Base-by-base conservation (phyloP, 2,797 vertebrate species). In the Sebastiscus albofasciatus region DNA sequence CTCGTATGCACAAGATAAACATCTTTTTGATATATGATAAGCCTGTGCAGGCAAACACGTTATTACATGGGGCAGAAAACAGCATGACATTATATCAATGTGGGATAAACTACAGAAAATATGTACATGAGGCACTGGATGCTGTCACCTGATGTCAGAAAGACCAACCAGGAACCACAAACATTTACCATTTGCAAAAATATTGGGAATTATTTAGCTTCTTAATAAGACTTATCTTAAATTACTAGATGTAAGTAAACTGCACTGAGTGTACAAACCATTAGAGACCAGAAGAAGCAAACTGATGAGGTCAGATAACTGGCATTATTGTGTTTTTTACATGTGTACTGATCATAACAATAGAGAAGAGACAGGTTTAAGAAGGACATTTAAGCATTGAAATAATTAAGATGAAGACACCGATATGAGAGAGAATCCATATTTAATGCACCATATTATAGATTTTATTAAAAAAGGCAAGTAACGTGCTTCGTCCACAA, bases 401-500 rank as follows among this genome's bases (percentile, higher is more conserved):
- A 14, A n/a, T 14, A n/a, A 70, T 34, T 20, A 20, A n/a, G 3
- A 49, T 5, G 0, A 20, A 46, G 9, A 55, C 1, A 46, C 8
- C 26, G 22, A 3, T 16, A n/a, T 3, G n/a, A 31, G 8, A n/a
- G 13, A 39, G 8, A 36, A 52, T 59, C 9, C 18, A 58, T 18
- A 59, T 26, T 18, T n/a, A 31, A 62, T 52, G 26, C 12, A 58
- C 14, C 52, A 16, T 10, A 1, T 27, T 12, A n/a, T 2, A 60
- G 34, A 12, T 6, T 29, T 16, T 18, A 16, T 20, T 9, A 24
- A 6, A 68, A 68, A 39, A 20, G 14, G 4, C 2, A 3, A 27
- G 22, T 78, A 7, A 26, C 18, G 6, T 1, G 5, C 6, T 62
- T 59, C 8, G 2, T 31, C 93, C 95, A 95, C 93, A 42, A 89